Percentiles rank a stretch among this genome's conserved stretches.
Evolutionary conservation across 1,140 invertebrate species (phyloP).

Genomic region (Steinernema feltiae): DNA sequence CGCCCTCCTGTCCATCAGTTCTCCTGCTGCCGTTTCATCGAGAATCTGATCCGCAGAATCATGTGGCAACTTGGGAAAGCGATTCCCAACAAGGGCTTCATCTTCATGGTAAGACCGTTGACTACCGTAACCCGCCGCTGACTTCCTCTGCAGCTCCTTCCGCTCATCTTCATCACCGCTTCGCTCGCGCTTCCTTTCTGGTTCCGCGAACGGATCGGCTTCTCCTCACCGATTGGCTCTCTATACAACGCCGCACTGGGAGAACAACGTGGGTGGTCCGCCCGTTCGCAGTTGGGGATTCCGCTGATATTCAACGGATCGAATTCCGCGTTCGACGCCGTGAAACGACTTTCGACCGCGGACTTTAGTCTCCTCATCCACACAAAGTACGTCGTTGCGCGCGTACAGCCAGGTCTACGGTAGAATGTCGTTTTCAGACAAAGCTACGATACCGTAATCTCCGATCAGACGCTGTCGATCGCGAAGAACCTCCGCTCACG

Average conservation of each 20-base stretch:
- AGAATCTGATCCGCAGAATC: not conserved
- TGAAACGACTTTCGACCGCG: not conserved
- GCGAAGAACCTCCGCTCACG: not conserved
- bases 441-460: not conserved
- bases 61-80: constrained; percentile 5
- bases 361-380: not conserved
- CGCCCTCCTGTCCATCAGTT: not conserved
- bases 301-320: not conserved
- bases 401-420: not conserved
- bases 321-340: not conserved
- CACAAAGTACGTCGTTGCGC: not conserved
- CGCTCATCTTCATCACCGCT: not conserved
- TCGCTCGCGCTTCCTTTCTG: not conserved
- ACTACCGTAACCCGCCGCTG: not conserved
- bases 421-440: not conserved
- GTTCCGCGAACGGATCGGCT: constrained; percentile 6
- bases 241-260: not conserved
- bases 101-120: constrained; percentile 2
- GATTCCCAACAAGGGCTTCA: not conserved
- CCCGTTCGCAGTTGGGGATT: not conserved
- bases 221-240: not conserved
- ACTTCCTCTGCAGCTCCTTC: not conserved
- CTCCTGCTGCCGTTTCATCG: constrained; percentile 10
- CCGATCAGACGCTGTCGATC: not conserved
- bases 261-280: not conserved